Evolutionary conservation across 1,140 invertebrate species (phyloP).

Genomic region (Ostrea denselamellosa): DNA sequence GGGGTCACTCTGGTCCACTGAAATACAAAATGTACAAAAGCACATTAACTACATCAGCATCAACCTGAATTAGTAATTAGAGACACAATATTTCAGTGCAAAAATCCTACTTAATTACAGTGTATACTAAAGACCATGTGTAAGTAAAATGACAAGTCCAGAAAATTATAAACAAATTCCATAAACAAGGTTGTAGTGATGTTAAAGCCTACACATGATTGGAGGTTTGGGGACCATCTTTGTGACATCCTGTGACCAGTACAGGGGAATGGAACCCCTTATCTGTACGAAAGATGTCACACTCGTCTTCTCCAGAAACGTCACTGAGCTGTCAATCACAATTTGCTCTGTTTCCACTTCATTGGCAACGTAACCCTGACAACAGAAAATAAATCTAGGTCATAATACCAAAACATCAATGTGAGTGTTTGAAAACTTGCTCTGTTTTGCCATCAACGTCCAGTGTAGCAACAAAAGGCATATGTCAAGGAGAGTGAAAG

Average conservation of each 20-base stretch:
- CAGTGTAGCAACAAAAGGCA: too few relatives aligned
- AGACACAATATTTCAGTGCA: neutral
- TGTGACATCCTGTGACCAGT: constrained; percentile 97
- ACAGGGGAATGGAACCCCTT: constrained; percentile 95
- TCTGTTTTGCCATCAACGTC: too few relatives aligned
- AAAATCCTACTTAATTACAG: too few relatives aligned
- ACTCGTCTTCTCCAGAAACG: constrained; percentile 84
- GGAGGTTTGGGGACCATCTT: constrained; percentile 99
- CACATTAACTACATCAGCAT: neutral
- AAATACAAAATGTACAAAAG: constrained; percentile 42
- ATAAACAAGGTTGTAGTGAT: too few relatives aligned
- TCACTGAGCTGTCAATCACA: constrained; percentile 92
- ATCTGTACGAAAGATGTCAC: constrained; percentile 94
- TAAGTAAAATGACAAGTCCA: too few relatives aligned
- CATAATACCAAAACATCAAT: neutral
- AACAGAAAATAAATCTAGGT: neutral
- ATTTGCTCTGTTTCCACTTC: constrained; percentile 99
- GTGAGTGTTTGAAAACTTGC: neutral
- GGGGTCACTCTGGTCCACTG: constrained; percentile 80
- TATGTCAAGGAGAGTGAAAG: too few relatives aligned
- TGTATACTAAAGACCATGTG: too few relatives aligned
- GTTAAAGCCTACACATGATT: constrained; percentile 87
- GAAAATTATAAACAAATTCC: too few relatives aligned
- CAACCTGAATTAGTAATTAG: neutral
- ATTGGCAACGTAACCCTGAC: constrained; percentile 96